Evolutionary conservation across 2,888 invertebrate species (phyloP), one percentile per base, ranked within the genome.

Genomic region (Orgyia antiqua): DNA sequence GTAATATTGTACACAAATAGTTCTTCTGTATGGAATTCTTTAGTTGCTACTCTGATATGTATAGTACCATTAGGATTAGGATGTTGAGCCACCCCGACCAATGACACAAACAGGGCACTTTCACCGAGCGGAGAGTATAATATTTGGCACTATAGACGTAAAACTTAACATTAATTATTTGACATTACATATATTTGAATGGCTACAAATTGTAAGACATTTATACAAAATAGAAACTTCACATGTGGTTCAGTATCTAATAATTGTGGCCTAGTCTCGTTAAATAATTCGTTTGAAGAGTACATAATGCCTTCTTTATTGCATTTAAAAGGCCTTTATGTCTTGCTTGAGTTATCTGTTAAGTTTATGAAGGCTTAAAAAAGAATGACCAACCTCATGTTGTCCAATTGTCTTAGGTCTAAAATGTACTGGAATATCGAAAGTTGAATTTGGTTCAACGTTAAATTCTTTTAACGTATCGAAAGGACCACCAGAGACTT

Each of bases 101-200:
- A 37, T 2, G 60, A 46, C 1, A 86, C 53, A 24, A 75, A 72
- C 13, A 86, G 45, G 1, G 77, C 79, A 31, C 60, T 69, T 31
- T 80, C 84, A 2, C 82, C 86, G n/a, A 86, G 46, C 2, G 84
- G 83, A 1, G 79, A 80, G 42, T 42, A 83, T 27, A 83, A 35
- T 1, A 80, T 62, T 66, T 82, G 74, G 37, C 61, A 51, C 86
- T 86, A 47, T 9, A 30, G 25, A 13, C 19, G 17, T 13, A 25
- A n/a, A 13, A 20, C n/a, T n/a, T n/a, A n/a, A n/a, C n/a, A n/a
- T n/a, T n/a, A 17, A 17, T 17, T 17, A 17, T 5, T 17, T 7
- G n/a, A n/a, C n/a, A 20, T 7, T 20, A 3, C 3, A 20, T 20
- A n/a, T 17, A 20, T 20, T 7, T 20, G 5, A n/a, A n/a, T n/a